A percentile compares a stretch with the other conserved stretches of the same genome.
Evolutionary conservation across 2,797 vertebrate genomes (phyloP).

Genomic region (Tenualosa thibaudeaui): DNA sequence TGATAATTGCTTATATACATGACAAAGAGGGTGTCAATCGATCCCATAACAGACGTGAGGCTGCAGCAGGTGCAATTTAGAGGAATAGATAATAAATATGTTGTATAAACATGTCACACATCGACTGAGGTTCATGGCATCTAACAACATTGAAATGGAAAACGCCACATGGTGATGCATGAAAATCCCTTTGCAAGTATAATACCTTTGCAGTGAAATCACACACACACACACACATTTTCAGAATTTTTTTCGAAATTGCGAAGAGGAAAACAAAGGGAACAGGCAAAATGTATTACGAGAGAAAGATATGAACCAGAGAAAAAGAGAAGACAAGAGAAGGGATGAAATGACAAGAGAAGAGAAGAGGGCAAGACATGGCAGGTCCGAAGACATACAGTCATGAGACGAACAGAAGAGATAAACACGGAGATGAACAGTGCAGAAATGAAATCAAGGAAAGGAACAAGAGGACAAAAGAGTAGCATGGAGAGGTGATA

Average conservation of each 20-base stretch:
- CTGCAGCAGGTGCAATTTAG: background rate
- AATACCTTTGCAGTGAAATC: background rate
- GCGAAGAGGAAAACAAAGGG: background rate
- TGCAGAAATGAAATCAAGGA: background rate
- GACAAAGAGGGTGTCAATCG: background rate
- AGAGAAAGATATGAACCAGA: constrained; percentile 11
- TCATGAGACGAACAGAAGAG: background rate
- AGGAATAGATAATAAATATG: background rate
- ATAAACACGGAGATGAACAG: background rate
- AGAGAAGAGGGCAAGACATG: background rate
- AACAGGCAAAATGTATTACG: background rate
- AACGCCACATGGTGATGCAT: background rate
- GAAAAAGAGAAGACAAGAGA: background rate
- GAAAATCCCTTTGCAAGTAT: background rate
- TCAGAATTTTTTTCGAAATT: too few relatives aligned
- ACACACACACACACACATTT: background rate
- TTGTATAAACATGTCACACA: background rate
- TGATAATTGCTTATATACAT: background rate
- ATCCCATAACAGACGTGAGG: background rate
- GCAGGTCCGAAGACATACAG: background rate
- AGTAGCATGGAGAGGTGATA: background rate
- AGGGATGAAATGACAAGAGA: background rate
- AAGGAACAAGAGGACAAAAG: background rate
- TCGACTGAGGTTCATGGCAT: background rate
- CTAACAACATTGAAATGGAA: background rate